Base-by-base conservation (phyloP, 2,797 vertebrate genomes). In the Poecilia gillii region DNA sequence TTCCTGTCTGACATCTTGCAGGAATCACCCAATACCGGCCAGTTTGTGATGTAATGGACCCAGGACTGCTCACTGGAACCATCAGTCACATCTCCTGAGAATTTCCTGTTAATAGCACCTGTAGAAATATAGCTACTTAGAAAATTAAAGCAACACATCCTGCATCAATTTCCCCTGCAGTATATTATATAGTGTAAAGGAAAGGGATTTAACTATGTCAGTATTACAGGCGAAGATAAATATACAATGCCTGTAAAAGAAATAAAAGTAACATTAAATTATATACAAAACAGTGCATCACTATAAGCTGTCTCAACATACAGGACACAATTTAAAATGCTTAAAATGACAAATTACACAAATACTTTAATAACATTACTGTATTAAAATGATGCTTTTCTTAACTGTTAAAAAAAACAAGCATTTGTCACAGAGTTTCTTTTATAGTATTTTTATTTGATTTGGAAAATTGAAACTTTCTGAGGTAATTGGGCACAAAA, bases 401-500 rank as follows among this genome's bases (percentile, higher is more conserved):
- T 71, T 28, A 45, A 71, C 41, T 47, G 18, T 64, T 11, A 16
- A 28, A 20, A 51, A 49, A 31, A 53, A 49, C 31, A 43, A 51
- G 4, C 6, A 20, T 81, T 18, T 46, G 74, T 85, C 59, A 87
- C 70, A 76, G 41, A 33, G 46, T 83, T 78, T 81, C 74, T 31
- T 90, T 91, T 39, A 77, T 59, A 46, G 41, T 28, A 28, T 87
- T 88, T 95, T 94, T 95, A 93, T 93, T 93, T 87, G 72, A 89
- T 85, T 82, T 92, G 83, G 91, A 91, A 90, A 92, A 88, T 74
- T 49, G 43, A 16, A 88, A 18, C 76, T 88, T 80, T 90, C 71
- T 59, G 66, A 90, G 90, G 81, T 92, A 81, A 78, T 78, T 74
- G 90, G 92, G 94, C 93, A 94, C 93, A 94, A 91, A 93, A 92